Percentiles rank a stretch among this genome's conserved stretches.
phyloP scores from a whole-genome alignment of 2,797 vertebrate species.

The Sebastes iracundus region DNA sequence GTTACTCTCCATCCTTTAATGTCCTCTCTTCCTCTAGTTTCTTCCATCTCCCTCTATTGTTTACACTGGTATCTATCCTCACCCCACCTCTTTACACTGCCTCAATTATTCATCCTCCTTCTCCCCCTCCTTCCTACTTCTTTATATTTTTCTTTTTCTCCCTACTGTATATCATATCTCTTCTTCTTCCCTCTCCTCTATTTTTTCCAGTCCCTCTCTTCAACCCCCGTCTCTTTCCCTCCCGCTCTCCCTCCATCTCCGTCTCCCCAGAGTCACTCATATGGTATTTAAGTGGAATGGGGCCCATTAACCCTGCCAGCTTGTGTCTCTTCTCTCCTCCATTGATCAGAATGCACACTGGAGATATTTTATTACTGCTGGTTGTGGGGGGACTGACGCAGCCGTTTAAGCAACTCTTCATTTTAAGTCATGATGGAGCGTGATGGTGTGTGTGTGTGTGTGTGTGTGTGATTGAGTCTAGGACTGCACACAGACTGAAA shows the following conservation, averaged over 20 bases:
- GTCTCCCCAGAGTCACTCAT: slow-evolving; percentile 83
- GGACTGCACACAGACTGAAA: slow-evolving; percentile 41
- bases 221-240: background rate
- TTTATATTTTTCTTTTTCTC: slow-evolving; percentile 6
- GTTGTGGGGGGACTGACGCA: slow-evolving; percentile 66
- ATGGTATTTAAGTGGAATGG: slow-evolving; percentile 86
- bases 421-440: slow-evolving; percentile 54
- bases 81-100: background rate
- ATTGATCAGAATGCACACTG: slow-evolving; percentile 92
- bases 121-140: background rate
- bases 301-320: slow-evolving; percentile 89
- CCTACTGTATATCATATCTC: background rate
- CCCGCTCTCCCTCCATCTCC: slow-evolving; percentile 39
- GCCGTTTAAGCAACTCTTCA: slow-evolving; percentile 68
- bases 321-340: slow-evolving; percentile 85
- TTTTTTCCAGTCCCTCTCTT: background rate
- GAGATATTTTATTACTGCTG: slow-evolving; percentile 91
- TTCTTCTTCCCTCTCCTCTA: background rate
- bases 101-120: slow-evolving; percentile 23
- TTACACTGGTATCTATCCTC: slow-evolving; percentile 15
- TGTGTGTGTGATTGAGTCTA: slow-evolving; percentile 18
- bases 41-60: background rate
- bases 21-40: background rate
- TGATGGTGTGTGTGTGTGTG: slow-evolving; percentile 28
- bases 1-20: background rate